phyloP scores from a whole-genome alignment of 2,888 invertebrate species.

The Drosophila maculinotata region DNA sequence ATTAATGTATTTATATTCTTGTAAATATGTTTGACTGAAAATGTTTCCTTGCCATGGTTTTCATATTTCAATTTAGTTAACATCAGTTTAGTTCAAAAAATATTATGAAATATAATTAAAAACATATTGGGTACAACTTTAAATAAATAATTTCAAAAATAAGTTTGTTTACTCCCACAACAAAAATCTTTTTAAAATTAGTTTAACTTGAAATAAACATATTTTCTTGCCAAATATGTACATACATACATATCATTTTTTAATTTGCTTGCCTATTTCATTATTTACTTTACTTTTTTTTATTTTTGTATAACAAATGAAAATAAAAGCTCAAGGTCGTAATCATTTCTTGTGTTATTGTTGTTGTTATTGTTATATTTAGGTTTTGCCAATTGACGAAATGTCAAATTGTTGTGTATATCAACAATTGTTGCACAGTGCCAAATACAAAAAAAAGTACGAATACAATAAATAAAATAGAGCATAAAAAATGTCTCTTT shows the following conservation, averaged over 20 bases:
- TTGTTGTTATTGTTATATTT: constrained; percentile 19
- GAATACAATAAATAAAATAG: constrained; percentile 22
- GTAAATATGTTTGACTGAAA: background rate
- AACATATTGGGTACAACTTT: too few relatives aligned
- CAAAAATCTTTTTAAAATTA: background rate
- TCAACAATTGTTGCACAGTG: constrained; percentile 27
- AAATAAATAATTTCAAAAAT: background rate
- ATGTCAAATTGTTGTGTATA: constrained; percentile 25
- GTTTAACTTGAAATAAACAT: background rate
- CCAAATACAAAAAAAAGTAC: constrained; percentile 20
- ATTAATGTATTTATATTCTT: constrained; percentile 29
- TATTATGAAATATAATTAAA: background rate
- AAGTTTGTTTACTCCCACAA: background rate
- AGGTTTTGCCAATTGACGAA: constrained; percentile 44
- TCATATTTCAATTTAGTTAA: too few relatives aligned
- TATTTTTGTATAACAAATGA: constrained; percentile 21
- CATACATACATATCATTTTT: background rate
- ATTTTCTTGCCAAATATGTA: background rate
- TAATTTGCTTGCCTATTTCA: background rate
- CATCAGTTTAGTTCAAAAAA: too few relatives aligned
- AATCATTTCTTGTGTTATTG: constrained; percentile 9
- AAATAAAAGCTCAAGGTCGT: constrained; percentile 50
- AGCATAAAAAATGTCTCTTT: constrained; percentile 44
- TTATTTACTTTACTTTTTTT: constrained; percentile 3
- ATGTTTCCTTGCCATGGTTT: too few relatives aligned